These are phyloP conservation scores for Alosa alosa DNA, from an alignment of 2,113 vertebrate species.

Conservation along the genomic window DNA sequence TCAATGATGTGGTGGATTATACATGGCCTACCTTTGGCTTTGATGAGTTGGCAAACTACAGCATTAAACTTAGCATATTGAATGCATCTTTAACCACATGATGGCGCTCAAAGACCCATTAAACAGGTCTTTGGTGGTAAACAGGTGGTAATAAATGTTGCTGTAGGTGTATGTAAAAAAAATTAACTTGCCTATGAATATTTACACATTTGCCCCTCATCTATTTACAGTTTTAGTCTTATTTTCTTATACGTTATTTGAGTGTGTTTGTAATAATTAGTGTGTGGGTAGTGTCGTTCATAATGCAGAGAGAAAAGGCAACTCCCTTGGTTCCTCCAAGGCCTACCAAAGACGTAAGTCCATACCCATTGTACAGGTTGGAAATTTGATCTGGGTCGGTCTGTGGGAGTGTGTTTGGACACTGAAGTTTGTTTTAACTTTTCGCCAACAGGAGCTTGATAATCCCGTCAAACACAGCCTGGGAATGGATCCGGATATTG, in stretches of 20 bases:
- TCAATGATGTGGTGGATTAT: not conserved
- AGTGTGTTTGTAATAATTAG: not conserved
- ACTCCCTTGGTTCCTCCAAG: constrained; percentile 42
- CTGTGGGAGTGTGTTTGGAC: not conserved
- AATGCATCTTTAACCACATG: not conserved
- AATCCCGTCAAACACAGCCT: constrained; percentile 32
- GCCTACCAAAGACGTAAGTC: constrained; percentile 46
- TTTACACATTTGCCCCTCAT: too few species aligned
- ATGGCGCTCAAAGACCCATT: not conserved
- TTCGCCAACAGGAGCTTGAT: constrained; percentile 48
- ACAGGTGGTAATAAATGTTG: too few species aligned
- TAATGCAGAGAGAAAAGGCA: constrained; percentile 49
- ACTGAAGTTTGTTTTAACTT: not conserved
- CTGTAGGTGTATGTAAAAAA: too few species aligned
- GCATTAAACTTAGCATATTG: not conserved
- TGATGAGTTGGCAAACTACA: not conserved
- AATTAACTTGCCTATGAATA: too few species aligned
- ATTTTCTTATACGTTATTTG: not conserved
- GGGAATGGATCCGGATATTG: not conserved
- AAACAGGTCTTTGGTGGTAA: too few species aligned
- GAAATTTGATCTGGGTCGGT: not conserved
- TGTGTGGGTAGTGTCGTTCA: not conserved
- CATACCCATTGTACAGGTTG: not conserved
- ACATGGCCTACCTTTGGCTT: not conserved
- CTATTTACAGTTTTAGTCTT: too few species aligned